Percentiles rank a stretch among this genome's conserved stretches.
Conservation (phyloP, 1,140 invertebrate species). For the Palaemon carinicauda region DNA sequence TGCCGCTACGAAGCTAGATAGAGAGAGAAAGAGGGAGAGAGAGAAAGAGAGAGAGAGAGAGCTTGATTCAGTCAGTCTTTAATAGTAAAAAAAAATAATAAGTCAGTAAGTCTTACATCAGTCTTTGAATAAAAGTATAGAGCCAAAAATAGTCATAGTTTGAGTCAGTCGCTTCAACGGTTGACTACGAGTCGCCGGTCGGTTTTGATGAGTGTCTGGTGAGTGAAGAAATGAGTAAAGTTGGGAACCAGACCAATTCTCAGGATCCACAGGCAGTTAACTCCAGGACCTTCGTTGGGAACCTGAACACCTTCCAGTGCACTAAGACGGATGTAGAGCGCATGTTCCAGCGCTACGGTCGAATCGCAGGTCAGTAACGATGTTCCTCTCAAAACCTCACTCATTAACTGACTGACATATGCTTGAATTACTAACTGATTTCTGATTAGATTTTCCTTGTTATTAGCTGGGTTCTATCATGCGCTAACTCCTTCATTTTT, state of each 20-base stretch:
- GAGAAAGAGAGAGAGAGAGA: not conserved
- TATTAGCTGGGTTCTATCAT: no score
- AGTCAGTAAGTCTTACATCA: not conserved
- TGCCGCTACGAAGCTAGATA: not conserved
- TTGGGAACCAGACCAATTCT: constrained; percentile 86
- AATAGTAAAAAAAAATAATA: not conserved
- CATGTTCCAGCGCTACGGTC: constrained; percentile 86
- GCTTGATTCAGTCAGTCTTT: not conserved
- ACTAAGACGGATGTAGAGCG: constrained; percentile 87
- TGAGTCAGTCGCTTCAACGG: constrained; percentile 4
- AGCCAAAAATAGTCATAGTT: constrained; percentile 18
- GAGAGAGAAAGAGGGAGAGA: constrained; percentile 20
- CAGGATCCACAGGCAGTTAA: constrained; percentile 88
- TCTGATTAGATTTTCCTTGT: no score
- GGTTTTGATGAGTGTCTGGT: constrained; percentile 43
- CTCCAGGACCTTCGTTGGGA: constrained; percentile 87
- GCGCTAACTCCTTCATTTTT: no score
- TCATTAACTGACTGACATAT: no score
- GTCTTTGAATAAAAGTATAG: not conserved
- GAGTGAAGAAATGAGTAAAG: constrained; percentile 77
- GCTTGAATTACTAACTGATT: no score
- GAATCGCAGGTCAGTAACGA: constrained; percentile 74
- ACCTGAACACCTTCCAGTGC: constrained; percentile 89
- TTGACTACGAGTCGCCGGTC: constrained; percentile 18
- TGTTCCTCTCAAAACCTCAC: no score